phyloP scores from a whole-genome alignment of 1,140 invertebrate species.

The Chrysomallon squamiferum region DNA sequence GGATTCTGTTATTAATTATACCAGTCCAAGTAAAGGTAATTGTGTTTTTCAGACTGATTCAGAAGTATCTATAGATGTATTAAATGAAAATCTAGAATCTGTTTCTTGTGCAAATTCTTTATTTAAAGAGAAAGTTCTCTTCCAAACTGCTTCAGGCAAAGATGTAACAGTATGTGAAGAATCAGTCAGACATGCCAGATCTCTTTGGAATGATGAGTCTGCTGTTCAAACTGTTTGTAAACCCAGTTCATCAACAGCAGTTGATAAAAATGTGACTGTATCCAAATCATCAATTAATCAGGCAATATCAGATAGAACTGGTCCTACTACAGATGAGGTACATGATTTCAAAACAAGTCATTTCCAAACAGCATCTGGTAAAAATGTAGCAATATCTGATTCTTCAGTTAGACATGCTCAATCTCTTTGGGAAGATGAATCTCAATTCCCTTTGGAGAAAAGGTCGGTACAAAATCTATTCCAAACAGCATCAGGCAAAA shows the following conservation, averaged over 20 bases:
- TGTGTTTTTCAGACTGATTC: background rate
- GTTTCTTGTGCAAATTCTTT: background rate
- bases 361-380: background rate
- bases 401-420: background rate
- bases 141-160: conserved; percentile 1
- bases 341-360: no score
- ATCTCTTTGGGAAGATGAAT: background rate
- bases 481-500: background rate
- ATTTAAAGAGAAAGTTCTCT: background rate
- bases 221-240: no score
- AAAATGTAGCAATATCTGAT: background rate
- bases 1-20: no score
- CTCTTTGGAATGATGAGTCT: background rate
- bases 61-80: background rate
- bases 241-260: background rate
- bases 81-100: background rate
- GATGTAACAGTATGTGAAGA: background rate
- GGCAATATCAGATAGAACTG: background rate
- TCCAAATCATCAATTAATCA: background rate
- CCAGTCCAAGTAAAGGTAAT: no score
- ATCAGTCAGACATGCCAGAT: background rate
- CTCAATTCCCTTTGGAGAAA: background rate
- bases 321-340: no score
- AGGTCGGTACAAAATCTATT: background rate
- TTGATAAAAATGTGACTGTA: background rate